Evolutionary conservation across 1,140 invertebrate genomes (phyloP).

Genomic region (Mizuhopecten yessoensis): DNA sequence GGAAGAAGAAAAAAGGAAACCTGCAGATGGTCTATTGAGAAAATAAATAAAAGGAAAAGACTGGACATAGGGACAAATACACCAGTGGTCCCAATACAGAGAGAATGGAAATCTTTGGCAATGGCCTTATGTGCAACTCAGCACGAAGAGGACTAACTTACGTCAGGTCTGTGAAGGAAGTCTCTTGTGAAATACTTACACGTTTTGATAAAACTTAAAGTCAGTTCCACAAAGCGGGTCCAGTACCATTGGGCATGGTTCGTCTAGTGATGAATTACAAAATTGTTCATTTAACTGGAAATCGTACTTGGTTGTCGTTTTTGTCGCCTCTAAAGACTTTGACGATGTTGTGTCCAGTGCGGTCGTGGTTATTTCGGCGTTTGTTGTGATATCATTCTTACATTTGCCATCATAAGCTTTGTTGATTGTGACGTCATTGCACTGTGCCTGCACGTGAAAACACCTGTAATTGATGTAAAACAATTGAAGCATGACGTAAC

Average conservation of each 20-base stretch:
- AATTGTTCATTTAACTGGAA: neutral
- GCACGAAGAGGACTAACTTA: too few species aligned
- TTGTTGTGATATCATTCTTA: neutral
- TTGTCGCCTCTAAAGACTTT: neutral
- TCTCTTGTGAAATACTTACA: neutral
- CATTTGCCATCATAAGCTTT: neutral
- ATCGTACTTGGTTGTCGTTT: neutral
- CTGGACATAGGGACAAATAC: too few species aligned
- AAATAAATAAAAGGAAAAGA: too few species aligned
- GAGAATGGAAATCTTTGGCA: too few species aligned
- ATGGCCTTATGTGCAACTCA: too few species aligned
- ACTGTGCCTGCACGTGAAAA: neutral
- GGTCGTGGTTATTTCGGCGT: neutral
- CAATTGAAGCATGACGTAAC: too few species aligned
- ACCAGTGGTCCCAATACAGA: too few species aligned
- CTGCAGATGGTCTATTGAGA: too few species aligned
- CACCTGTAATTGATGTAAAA: neutral
- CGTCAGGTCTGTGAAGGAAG: too few species aligned
- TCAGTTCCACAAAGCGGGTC: neutral
- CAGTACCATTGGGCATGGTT: neutral
- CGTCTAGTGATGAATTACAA: neutral
- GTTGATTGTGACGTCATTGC: neutral
- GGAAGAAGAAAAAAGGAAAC: too few species aligned
- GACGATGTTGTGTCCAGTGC: neutral
- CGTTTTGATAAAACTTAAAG: constrained; percentile 2